A percentile compares a stretch with the other conserved stretches of the same genome.
These are phyloP conservation scores for Coluber constrictor DNA, from an alignment of 2,797 vertebrate species.

Conservation along the genomic window DNA sequence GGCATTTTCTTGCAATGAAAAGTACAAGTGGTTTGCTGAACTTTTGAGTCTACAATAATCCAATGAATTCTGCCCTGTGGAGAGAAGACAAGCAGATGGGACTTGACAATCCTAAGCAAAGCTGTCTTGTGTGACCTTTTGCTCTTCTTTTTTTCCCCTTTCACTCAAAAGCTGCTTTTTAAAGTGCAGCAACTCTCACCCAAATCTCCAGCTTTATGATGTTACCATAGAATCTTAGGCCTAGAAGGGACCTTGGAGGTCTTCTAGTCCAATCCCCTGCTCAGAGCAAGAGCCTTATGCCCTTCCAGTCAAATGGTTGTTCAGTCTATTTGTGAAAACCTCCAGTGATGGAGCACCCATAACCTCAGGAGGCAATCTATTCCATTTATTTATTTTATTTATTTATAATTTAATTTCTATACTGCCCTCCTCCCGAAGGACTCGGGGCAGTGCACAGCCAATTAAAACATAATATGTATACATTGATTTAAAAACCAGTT, in stretches of 20 bases:
- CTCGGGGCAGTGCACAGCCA: too few relatives aligned
- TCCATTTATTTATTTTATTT: too few relatives aligned
- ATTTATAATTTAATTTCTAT: too few relatives aligned
- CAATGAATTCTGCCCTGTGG: constrained; percentile 65
- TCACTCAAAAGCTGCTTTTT: constrained; percentile 45
- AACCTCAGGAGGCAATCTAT: background rate
- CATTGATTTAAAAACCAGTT: too few relatives aligned
- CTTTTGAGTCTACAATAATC: constrained; percentile 62
- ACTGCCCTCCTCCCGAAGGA: too few relatives aligned
- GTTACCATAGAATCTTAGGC: background rate
- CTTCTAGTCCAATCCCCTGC: background rate
- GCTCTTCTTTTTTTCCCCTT: constrained; percentile 44
- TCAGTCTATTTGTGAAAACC: background rate
- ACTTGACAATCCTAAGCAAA: constrained; percentile 65
- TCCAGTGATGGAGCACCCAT: background rate
- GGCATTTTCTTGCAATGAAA: constrained; percentile 60
- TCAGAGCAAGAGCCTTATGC: background rate
- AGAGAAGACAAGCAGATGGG: constrained; percentile 67
- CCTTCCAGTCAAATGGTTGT: background rate
- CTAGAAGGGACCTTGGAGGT: background rate
- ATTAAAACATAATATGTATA: too few relatives aligned
- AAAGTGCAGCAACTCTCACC: constrained; percentile 2
- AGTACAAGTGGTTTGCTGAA: constrained; percentile 67
- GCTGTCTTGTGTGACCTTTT: constrained; percentile 59
- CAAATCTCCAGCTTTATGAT: background rate